phyloP scores from a whole-genome alignment of 2,113 vertebrate species.

The Gavia stellata region DNA sequence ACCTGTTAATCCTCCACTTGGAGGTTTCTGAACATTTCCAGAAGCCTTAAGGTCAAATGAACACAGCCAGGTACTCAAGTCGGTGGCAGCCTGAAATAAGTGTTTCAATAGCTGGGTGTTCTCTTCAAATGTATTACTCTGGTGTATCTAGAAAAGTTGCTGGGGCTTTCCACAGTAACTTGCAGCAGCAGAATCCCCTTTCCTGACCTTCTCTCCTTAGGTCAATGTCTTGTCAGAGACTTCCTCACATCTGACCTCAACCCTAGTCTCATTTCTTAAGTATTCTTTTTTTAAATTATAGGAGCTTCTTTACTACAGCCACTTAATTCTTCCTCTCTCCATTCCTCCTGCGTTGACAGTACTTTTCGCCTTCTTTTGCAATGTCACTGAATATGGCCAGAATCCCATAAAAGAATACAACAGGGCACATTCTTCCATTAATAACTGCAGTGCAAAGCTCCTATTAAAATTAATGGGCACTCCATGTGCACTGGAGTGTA shows the following conservation, averaged over 20 bases:
- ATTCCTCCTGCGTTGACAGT: background rate
- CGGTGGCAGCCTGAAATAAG: background rate
- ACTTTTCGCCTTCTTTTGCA: constrained; percentile 4
- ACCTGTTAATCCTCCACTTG: background rate
- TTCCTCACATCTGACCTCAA: background rate
- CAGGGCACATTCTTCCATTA: constrained; percentile 10
- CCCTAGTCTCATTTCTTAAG: background rate
- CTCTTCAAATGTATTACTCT: background rate
- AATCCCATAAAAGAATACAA: constrained; percentile 15
- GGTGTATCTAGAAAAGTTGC: background rate
- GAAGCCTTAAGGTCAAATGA: background rate
- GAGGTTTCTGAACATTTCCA: background rate
- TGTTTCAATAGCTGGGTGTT: background rate
- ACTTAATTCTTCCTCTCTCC: background rate
- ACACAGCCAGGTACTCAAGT: background rate
- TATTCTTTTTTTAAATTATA: background rate
- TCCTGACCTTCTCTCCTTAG: background rate
- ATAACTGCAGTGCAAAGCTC: constrained; percentile 41
- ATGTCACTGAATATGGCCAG: background rate
- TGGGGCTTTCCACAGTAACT: background rate
- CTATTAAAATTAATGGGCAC: constrained; percentile 71
- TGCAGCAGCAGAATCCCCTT: background rate
- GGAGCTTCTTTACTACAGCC: background rate
- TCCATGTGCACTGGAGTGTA: constrained; percentile 28
- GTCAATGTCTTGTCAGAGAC: background rate